These are phyloP conservation scores for Montipora cactus DNA, from an alignment of 64 coral and sea anemone genomes.

Conservation along the genomic window DNA sequence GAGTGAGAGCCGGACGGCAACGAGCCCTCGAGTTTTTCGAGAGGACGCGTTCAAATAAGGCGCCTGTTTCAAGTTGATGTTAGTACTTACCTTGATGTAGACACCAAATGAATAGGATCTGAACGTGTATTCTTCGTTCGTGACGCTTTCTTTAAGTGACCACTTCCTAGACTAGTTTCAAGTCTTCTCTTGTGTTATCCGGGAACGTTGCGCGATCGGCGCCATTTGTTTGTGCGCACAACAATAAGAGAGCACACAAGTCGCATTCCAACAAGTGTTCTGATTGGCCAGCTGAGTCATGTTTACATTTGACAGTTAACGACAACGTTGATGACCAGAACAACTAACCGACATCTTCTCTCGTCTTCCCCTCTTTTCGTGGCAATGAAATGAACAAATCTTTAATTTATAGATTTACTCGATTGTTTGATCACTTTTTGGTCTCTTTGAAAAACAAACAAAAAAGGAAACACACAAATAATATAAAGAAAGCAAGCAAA, in stretches of 20 bases:
- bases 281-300: neutral
- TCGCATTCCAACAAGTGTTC: neutral
- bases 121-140: neutral
- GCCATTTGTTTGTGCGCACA: constrained; percentile 52
- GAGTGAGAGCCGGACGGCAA: neutral
- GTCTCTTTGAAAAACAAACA: no score
- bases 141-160: neutral
- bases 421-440: no score
- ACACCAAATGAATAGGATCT: constrained; percentile 6
- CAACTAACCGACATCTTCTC: no score
- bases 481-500: no score
- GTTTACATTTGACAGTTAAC: neutral
- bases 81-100: constrained; percentile 13
- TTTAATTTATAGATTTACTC: no score
- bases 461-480: no score
- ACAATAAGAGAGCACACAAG: neutral
- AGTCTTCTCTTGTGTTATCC: constrained; percentile 52
- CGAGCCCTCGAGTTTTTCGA: neutral
- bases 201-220: constrained; percentile 20
- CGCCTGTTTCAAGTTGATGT: neutral
- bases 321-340: neutral
- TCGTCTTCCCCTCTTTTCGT: no score
- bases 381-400: no score
- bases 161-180: constrained; percentile 46
- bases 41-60: neutral